Evolutionary conservation across 53 echinoderm and acorn worm genomes (phyloP).

Genomic region (Paracentrotus lividus): DNA sequence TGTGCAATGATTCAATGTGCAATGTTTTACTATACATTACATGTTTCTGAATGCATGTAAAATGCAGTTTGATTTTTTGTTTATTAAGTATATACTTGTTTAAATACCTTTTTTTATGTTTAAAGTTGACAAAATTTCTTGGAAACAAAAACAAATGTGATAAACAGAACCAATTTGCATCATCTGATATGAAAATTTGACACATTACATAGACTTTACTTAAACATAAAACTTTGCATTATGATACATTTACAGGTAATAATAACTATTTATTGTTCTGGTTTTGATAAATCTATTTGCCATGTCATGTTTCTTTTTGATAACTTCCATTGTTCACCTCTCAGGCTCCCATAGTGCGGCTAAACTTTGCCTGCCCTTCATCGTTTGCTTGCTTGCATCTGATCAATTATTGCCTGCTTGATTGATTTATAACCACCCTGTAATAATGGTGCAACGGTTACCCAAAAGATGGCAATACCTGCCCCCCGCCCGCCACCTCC

Average conservation of each 20-base stretch:
- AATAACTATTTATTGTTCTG: not conserved
- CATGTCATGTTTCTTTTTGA: slow-evolving; percentile 49
- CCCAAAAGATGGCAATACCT: not conserved
- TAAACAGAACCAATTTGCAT: no score
- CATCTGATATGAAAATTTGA: no score
- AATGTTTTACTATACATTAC: not conserved
- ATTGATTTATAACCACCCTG: not conserved
- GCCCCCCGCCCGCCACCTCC: no score
- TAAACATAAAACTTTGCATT: no score
- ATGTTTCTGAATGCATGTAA: not conserved
- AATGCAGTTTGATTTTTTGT: not conserved
- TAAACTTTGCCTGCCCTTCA: slow-evolving; percentile 67
- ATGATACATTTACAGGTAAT: not conserved
- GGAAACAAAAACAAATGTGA: not conserved
- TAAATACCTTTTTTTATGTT: not conserved
- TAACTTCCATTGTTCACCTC: slow-evolving; percentile 35
- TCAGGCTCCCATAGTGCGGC: slow-evolving; percentile 61
- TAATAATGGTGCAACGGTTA: not conserved
- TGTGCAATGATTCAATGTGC: not conserved
- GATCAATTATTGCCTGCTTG: slow-evolving; percentile 31
- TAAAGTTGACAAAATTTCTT: not conserved
- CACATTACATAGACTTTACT: no score
- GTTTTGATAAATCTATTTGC: slow-evolving; percentile 8
- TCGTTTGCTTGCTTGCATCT: slow-evolving; percentile 67
- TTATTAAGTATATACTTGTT: not conserved